Evolutionary conservation across 2,113 vertebrate genomes (phyloP).

Genomic region (Oplegnathus fasciatus): DNA sequence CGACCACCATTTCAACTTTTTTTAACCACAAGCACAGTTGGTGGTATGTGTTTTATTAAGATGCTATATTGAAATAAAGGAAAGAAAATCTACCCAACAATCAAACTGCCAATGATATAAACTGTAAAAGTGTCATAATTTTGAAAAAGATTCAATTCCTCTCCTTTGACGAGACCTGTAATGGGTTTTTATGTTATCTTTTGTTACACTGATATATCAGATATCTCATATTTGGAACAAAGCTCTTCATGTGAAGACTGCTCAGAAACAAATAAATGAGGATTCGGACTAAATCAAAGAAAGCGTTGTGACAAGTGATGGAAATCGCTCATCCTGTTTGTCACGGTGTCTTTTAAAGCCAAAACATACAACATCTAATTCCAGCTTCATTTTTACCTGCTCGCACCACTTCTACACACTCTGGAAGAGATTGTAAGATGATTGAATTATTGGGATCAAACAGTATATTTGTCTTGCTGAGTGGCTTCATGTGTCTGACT

Average conservation of each 20-base stretch:
- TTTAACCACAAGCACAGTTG: conserved; percentile 42
- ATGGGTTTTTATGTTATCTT: conserved; percentile 1
- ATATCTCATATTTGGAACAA: conserved; percentile 2
- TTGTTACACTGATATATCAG: background rate
- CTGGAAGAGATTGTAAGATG: background rate
- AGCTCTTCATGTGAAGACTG: conserved; percentile 13
- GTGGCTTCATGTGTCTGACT: conserved; percentile 30
- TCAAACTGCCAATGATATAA: background rate
- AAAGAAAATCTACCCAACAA: background rate
- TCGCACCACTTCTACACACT: background rate
- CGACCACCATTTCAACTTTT: conserved; percentile 49
- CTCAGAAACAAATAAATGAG: background rate
- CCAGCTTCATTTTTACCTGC: conserved; percentile 19
- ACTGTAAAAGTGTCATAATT: background rate
- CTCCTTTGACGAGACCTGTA: background rate
- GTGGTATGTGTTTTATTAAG: background rate
- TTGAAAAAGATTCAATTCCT: background rate
- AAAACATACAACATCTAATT: conserved; percentile 34
- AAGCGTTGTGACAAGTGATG: conserved; percentile 28
- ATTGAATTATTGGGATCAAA: conserved; percentile 38
- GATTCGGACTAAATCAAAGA: conserved; percentile 29
- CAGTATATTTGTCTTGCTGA: conserved; percentile 34
- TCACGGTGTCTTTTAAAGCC: conserved; percentile 36
- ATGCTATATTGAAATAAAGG: background rate
- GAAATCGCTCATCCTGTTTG: conserved; percentile 36